Evolutionary conservation across 2,797 vertebrate species (phyloP).

Genomic region (Coregonus suidteri): DNA sequence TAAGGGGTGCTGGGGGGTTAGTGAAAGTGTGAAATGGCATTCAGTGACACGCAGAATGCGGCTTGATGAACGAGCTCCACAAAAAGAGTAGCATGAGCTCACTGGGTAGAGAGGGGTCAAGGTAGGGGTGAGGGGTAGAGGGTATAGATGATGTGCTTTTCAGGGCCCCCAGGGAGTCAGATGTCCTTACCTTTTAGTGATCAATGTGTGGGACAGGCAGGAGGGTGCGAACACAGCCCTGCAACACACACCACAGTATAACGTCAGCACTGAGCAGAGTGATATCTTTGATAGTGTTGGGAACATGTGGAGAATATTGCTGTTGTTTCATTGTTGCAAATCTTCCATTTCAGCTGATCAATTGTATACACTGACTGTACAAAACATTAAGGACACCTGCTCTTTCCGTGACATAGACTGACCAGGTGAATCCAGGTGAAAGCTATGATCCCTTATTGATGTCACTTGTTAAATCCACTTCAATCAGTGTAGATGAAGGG

Average conservation of each 20-base stretch:
- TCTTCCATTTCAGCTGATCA: background rate
- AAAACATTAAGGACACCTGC: background rate
- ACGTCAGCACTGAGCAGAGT: background rate
- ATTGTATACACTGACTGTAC: background rate
- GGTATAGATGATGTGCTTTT: constrained; percentile 17
- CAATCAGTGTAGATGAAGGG: too few species aligned
- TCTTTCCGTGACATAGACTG: too few species aligned
- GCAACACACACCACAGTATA: constrained; percentile 32
- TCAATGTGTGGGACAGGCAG: constrained; percentile 83
- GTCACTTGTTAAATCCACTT: too few species aligned
- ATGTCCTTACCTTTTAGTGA: constrained; percentile 81
- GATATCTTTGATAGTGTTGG: background rate
- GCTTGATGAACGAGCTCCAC: constrained; percentile 55
- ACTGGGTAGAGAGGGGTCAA: constrained; percentile 47
- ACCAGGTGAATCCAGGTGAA: too few species aligned
- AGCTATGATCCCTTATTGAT: too few species aligned
- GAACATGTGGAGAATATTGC: background rate
- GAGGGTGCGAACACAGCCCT: constrained; percentile 84
- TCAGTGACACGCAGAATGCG: constrained; percentile 67
- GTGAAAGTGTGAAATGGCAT: constrained; percentile 70
- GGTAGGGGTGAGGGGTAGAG: constrained; percentile 15
- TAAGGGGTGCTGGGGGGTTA: constrained; percentile 34
- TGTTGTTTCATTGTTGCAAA: background rate
- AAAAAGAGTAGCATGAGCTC: constrained; percentile 68
- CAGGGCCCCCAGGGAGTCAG: constrained; percentile 18